A percentile compares a stretch with the other conserved stretches of the same genome.
phyloP scores from a whole-genome alignment of 2,888 invertebrate species.

The Lacanobia oleracea region DNA sequence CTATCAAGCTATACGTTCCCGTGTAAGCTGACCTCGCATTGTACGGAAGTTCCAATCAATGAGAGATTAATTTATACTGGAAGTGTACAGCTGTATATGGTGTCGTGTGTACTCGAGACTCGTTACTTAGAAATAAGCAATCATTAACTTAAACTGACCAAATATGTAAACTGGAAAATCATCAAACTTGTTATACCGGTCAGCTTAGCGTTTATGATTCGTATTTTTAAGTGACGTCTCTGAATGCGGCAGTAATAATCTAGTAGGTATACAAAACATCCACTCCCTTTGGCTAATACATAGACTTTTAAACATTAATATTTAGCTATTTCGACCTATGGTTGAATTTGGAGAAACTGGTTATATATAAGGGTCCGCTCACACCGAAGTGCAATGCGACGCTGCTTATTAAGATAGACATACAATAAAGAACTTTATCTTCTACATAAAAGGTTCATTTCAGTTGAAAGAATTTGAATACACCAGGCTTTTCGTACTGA shows the following conservation, averaged over 20 bases:
- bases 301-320: slow-evolving; percentile 10
- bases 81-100: not conserved
- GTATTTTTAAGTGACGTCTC: slow-evolving; percentile 5
- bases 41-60: not conserved
- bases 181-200: not conserved
- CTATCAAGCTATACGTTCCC: not conserved
- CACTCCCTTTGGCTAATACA: slow-evolving; percentile 59
- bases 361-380: not conserved
- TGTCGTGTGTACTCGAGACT: slow-evolving; percentile 1
- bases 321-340: slow-evolving; percentile 18
- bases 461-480: not conserved
- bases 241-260: slow-evolving; percentile 29
- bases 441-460: not conserved
- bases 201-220: not conserved
- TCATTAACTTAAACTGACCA: not conserved
- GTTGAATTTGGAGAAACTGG: slow-evolving; percentile 13
- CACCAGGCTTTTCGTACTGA: not conserved
- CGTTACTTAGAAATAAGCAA: slow-evolving; percentile 7
- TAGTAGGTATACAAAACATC: slow-evolving; percentile 41
- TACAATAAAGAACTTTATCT: not conserved
- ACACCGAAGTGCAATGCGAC: not conserved
- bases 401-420: too few species aligned
- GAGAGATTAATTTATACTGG: not conserved
- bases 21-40: not conserved
- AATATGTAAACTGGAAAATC: not conserved